Conservation (phyloP, 2,797 vertebrate genomes). For the Crax fasciolata region DNA sequence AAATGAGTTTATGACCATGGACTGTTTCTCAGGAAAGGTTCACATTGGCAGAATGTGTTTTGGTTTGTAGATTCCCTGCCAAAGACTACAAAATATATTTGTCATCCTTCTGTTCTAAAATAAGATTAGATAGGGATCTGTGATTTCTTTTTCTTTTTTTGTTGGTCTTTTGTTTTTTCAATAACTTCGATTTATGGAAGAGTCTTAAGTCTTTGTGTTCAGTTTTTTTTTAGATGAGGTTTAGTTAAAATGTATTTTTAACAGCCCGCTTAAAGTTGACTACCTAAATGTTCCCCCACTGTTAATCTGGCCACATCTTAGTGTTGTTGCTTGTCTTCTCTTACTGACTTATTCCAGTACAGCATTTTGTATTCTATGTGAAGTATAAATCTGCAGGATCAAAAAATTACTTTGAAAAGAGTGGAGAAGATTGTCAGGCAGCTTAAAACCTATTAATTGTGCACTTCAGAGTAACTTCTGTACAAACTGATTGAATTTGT, state of each 20-base stretch:
- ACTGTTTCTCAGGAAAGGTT: slow-evolving; percentile 51
- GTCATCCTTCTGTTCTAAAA: slow-evolving; percentile 21
- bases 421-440: not conserved
- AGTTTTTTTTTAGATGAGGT: not conserved
- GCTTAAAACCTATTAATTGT: slow-evolving; percentile 1
- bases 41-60: slow-evolving; percentile 10
- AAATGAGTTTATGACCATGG: not conserved
- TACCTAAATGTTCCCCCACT: not conserved
- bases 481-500: not conserved
- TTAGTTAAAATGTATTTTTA: not conserved
- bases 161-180: not conserved
- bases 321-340: not conserved
- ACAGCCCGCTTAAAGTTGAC: not conserved
- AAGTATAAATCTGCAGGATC: not conserved
- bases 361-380: not conserved
- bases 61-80: slow-evolving; percentile 40
- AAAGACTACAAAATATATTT: slow-evolving; percentile 42
- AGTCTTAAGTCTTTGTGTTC: not conserved
- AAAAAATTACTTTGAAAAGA: not conserved
- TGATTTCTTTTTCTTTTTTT: not conserved
- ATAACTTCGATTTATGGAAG: not conserved
- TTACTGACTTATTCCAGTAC: not conserved
- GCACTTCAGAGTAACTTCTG: slow-evolving; percentile 1
- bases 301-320: not conserved
- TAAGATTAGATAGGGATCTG: not conserved